A percentile compares a stretch with the other conserved stretches of the same genome.
Conservation (phyloP, 2,888 invertebrate species). For the Brenthis ino region DNA sequence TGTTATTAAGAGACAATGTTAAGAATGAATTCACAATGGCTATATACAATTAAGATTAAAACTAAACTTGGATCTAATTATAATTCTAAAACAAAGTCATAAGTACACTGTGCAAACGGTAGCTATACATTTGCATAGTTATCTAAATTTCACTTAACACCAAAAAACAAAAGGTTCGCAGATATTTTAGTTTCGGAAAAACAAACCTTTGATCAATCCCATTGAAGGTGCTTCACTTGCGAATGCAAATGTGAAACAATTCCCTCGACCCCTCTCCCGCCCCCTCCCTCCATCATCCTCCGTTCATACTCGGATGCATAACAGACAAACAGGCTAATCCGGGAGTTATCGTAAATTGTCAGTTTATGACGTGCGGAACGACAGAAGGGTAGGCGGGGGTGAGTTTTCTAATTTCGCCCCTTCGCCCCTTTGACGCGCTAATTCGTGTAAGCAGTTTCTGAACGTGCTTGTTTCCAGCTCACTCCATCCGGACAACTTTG, state of each 20-base stretch:
- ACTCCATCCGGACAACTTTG: conserved; percentile 62
- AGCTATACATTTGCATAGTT: conserved; percentile 10
- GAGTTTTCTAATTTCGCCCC: conserved; percentile 80
- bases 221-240: conserved; percentile 48
- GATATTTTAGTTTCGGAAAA: conserved; percentile 30
- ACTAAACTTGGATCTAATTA: too few species aligned
- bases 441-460: conserved; percentile 82
- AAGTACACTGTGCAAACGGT: background rate
- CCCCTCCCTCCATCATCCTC: conserved; percentile 33
- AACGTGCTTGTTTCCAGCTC: conserved; percentile 80
- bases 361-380: conserved; percentile 83
- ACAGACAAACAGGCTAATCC: conserved; percentile 83
- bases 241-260: conserved; percentile 65
- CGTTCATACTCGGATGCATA: conserved; percentile 64
- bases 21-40: too few species aligned
- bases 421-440: conserved; percentile 80
- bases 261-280: conserved; percentile 45
- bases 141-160: conserved; percentile 23
- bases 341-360: conserved; percentile 83
- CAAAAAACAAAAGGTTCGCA: conserved; percentile 15
- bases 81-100: conserved; percentile 12
- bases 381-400: conserved; percentile 51
- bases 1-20: too few species aligned
- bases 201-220: conserved; percentile 41
- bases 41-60: too few species aligned